A percentile compares a stretch with the other conserved stretches of the same genome.
These are phyloP conservation scores for Todiramphus saurophagus DNA, from an alignment of 2,113 vertebrate genomes.

Conservation along the genomic window DNA sequence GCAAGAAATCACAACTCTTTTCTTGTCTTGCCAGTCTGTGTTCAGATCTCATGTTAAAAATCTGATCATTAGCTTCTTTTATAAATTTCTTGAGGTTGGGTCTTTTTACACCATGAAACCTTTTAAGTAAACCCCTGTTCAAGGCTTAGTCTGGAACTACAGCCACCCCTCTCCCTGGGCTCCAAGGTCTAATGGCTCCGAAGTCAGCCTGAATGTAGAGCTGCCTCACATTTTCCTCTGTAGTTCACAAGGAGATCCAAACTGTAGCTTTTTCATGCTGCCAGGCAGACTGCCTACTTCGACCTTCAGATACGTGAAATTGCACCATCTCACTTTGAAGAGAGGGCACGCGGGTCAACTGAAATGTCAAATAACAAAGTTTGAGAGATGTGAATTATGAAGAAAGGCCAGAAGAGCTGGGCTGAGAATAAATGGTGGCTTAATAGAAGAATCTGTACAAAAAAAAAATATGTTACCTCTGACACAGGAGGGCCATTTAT, in stretches of 20 bases:
- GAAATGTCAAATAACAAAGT: conserved; percentile 1
- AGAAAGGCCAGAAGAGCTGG: conserved; percentile 7
- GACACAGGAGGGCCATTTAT: background rate
- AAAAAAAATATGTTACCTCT: conserved; percentile 28
- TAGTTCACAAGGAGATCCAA: conserved; percentile 16
- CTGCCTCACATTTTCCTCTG: conserved; percentile 3
- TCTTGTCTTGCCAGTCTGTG: background rate
- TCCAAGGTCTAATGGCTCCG: conserved; percentile 19
- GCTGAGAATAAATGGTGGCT: background rate
- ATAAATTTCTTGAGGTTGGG: background rate
- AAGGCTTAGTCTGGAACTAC: background rate
- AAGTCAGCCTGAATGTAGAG: background rate
- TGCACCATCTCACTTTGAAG: conserved; percentile 48
- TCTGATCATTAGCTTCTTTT: background rate
- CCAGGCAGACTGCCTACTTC: conserved; percentile 11
- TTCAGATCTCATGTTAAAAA: background rate
- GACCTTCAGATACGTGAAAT: conserved; percentile 46
- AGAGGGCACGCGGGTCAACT: background rate
- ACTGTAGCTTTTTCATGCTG: conserved; percentile 8
- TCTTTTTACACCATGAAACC: background rate
- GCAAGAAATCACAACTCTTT: background rate
- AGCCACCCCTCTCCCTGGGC: background rate
- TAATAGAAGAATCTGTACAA: background rate
- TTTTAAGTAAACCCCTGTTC: background rate
- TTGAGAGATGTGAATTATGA: conserved; percentile 38